Conservation (phyloP, 2,888 invertebrate species). For the Ypsolopha scabrella region DNA sequence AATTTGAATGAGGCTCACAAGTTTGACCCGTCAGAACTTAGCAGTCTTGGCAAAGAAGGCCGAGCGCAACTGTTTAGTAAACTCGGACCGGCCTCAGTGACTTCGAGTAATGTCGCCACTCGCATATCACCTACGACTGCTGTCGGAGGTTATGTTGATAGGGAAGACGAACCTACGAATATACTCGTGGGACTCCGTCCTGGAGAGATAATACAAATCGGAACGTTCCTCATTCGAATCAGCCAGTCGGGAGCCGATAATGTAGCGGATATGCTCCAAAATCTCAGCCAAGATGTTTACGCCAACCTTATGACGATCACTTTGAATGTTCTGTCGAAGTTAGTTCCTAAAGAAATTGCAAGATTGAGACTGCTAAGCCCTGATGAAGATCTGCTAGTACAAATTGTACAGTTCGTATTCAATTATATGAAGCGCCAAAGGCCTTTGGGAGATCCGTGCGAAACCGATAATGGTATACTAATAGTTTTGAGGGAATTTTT, state of each 20-base stretch:
- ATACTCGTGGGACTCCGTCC: conserved; percentile 46
- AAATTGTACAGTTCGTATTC: conserved; percentile 53
- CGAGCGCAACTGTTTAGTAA: conserved; percentile 39
- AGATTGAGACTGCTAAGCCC: conserved; percentile 42
- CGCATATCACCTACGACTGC: conserved; percentile 24
- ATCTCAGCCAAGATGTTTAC: conserved; percentile 46
- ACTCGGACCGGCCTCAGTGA: conserved; percentile 36
- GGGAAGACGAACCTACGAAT: conserved; percentile 23
- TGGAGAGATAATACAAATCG: conserved; percentile 50
- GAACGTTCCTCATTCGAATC: conserved; percentile 37
- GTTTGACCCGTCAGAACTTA: conserved; percentile 47
- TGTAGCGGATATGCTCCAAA: conserved; percentile 38
- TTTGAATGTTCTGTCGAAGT: conserved; percentile 39
- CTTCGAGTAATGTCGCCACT: conserved; percentile 36
- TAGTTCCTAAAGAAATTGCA: conserved; percentile 47
- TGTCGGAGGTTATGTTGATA: conserved; percentile 22
- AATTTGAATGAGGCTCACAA: conserved; percentile 54
- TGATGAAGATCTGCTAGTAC: conserved; percentile 50
- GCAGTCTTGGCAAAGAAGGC: conserved; percentile 33
- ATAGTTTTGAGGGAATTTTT: conserved; percentile 52
- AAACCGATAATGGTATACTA: conserved; percentile 43
- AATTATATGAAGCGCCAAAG: conserved; percentile 49
- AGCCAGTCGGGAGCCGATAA: conserved; percentile 47
- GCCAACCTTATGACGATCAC: conserved; percentile 49
- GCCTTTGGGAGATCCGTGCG: conserved; percentile 41